A percentile compares a stretch with the other conserved stretches of the same genome.
phyloP scores from a whole-genome alignment of 2,113 vertebrate genomes.

The Apteryx mantelli region DNA sequence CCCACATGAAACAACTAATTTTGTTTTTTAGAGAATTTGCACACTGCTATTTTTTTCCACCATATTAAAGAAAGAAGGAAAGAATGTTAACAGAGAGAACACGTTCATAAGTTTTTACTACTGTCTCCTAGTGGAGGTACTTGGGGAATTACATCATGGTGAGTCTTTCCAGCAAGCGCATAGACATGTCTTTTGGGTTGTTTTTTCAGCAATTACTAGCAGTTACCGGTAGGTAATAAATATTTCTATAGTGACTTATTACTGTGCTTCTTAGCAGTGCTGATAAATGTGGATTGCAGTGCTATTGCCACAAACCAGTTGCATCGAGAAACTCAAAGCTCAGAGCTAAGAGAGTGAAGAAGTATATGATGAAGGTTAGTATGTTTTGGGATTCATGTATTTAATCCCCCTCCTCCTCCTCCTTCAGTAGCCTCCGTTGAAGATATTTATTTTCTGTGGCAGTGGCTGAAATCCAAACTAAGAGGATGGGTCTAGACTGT shows the following conservation, averaged over 20 bases:
- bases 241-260: slow-evolving; percentile 60
- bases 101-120: slow-evolving; percentile 68
- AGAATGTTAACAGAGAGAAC: slow-evolving; percentile 54
- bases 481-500: not conserved
- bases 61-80: slow-evolving; percentile 40
- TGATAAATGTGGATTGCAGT: slow-evolving; percentile 31
- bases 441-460: not conserved
- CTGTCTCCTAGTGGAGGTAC: slow-evolving; percentile 63
- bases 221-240: slow-evolving; percentile 47
- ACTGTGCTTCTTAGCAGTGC: slow-evolving; percentile 1
- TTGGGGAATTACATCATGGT: slow-evolving; percentile 73
- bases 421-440: not conserved
- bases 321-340: not conserved
- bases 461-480: not conserved
- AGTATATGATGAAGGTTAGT: not conserved
- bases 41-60: not conserved
- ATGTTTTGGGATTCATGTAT: not conserved
- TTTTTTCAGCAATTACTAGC: slow-evolving; percentile 43
- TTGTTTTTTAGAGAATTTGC: slow-evolving; percentile 24
- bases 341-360: not conserved
- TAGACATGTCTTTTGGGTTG: slow-evolving; percentile 22
- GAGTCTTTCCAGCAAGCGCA: slow-evolving; percentile 36
- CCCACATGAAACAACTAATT: not conserved
- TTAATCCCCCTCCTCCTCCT: not conserved
- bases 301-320: not conserved